Percentiles rank a stretch among this genome's conserved stretches.
Evolutionary conservation across 1,140 invertebrate genomes (phyloP).

Genomic region (Aphaenogaster rudis): DNA sequence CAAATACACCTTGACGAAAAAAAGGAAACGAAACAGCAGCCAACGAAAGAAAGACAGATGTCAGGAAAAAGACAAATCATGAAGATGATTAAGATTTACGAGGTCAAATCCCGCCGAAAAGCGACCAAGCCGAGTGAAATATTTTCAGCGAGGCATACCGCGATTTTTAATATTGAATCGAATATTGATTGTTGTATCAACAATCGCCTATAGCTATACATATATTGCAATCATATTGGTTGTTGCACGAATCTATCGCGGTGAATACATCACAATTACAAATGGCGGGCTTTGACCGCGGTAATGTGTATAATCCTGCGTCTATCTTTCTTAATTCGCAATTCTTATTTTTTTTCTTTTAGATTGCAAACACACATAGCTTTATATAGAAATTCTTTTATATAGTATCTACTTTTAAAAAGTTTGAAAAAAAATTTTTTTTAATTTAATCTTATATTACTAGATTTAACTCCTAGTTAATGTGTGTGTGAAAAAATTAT

Average conservation of each 20-base stretch:
- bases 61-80: neutral
- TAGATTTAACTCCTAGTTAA: neutral
- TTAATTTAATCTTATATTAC: neutral
- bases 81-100: slow-evolving; percentile 39
- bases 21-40: slow-evolving; percentile 1
- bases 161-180: slow-evolving; percentile 77
- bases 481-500: neutral
- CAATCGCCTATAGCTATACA: slow-evolving; percentile 73
- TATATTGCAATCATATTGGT: slow-evolving; percentile 80
- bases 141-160: slow-evolving; percentile 76
- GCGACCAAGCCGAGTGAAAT: slow-evolving; percentile 77
- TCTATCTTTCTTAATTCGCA: slow-evolving; percentile 42
- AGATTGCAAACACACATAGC: neutral
- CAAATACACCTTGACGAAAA: neutral
- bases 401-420: neutral
- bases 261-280: slow-evolving; percentile 67
- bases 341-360: slow-evolving; percentile 7
- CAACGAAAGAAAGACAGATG: slow-evolving; percentile 35
- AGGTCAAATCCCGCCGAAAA: slow-evolving; percentile 68
- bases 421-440: neutral
- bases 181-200: slow-evolving; percentile 80
- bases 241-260: slow-evolving; percentile 75
- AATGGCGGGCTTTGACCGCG: slow-evolving; percentile 60
- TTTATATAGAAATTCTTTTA: neutral
- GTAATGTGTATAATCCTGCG: slow-evolving; percentile 17